Base-by-base conservation (phyloP, 1,140 invertebrate species). In the Drosophila ogumai region DNA sequence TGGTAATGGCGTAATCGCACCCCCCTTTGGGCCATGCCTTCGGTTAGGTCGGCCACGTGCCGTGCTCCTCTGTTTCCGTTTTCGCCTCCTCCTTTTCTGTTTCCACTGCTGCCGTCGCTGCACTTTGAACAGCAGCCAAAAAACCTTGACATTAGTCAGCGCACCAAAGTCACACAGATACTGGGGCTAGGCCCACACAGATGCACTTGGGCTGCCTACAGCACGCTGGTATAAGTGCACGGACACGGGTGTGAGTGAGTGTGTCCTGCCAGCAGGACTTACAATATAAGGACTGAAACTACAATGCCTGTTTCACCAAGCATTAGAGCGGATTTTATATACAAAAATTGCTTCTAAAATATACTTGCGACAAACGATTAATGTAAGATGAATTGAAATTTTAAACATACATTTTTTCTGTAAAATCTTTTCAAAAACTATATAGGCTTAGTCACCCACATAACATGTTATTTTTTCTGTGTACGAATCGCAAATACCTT, bases 121-220 rank as follows among this genome's bases (percentile, higher is more conserved):
- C 69, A 79, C 66, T 81, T 79, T 76, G 69, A 82, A 40, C 69
- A 79, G 66, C 59, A 75, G 67, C 80, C 80, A 84, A 84, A 78
- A 78, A 90, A 81, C 85, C 85, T 90, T 90, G 85, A 90, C 85
- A 85, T 90, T 90, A 87, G 71, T 58, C 65, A 36, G 44, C 41
- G 22, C 57, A 49, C 52, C 46, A 71, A 69, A 49, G 17, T 28
- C 22, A 46, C 47, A 72, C 41, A 38, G 63, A 46, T 25, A 44
- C 66, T 22, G 5, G 3, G 31, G 7, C 38, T 50, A 17, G 10
- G 49, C 31, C 7, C 17, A 52, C 17, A 52, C 49, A 52, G 17
- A 52, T 19, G 22, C 34, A 71, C 8, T 71, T 32, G 38, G 17
- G 31, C 31, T 38, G 52, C 52, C 32, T 54, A 54, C 19, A 36